A percentile compares a stretch with the other conserved stretches of the same genome.
Evolutionary conservation across 2,888 invertebrate genomes (phyloP).

Genomic region (Thelaira solivaga): DNA sequence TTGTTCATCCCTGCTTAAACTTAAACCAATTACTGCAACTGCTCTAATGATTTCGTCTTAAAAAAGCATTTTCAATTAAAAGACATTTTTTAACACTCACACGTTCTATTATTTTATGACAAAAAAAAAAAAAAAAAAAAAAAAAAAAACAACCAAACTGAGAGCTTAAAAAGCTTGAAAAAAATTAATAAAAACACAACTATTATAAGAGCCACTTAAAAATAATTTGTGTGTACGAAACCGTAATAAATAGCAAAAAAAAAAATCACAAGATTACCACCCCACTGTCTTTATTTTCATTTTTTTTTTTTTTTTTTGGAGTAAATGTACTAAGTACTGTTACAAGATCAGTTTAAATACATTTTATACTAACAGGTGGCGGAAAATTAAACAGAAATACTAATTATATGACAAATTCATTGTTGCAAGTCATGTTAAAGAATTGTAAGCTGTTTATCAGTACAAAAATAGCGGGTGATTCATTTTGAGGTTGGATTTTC

Average conservation of each 20-base stretch:
- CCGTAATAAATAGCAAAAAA: constrained; percentile 16
- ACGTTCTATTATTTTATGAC: too few relatives aligned
- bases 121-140: background rate
- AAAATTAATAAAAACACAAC: background rate
- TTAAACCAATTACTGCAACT: background rate
- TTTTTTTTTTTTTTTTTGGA: too few relatives aligned
- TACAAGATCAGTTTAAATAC: constrained; percentile 15
- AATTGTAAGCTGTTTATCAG: constrained; percentile 3
- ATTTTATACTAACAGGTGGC: constrained; percentile 47
- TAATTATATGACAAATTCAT: background rate
- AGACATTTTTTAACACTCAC: constrained; percentile 36
- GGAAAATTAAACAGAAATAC: constrained; percentile 16
- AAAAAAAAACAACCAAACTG: background rate
- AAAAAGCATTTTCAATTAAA: constrained; percentile 42
- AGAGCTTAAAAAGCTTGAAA: background rate
- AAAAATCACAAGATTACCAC: background rate
- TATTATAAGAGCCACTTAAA: constrained; percentile 35
- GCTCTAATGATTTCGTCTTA: constrained; percentile 21
- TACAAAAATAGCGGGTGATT: too few relatives aligned
- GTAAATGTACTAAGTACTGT: background rate
- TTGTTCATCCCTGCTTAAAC: too few relatives aligned
- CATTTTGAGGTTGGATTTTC: too few relatives aligned
- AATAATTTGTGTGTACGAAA: constrained; percentile 14
- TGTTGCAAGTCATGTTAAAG: constrained; percentile 19
- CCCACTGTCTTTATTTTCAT: background rate